Conservation (phyloP, 2,113 vertebrate genomes). For the Falcunculus frontatus region DNA sequence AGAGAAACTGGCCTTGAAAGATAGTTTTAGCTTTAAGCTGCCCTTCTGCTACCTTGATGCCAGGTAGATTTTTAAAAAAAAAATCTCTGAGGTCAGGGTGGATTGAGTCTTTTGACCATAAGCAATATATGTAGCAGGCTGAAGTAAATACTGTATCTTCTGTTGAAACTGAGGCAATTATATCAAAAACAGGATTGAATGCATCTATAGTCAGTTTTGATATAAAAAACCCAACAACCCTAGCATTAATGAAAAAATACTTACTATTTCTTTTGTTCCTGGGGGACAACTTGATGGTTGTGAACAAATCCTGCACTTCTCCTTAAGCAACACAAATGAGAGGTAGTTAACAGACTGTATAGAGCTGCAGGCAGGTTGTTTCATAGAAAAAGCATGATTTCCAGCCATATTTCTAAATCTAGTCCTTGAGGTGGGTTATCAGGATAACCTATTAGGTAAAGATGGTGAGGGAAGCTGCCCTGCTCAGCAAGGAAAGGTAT, state of each 20-base stretch:
- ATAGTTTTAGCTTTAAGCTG: not conserved
- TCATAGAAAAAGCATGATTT: not conserved
- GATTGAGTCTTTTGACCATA: not conserved
- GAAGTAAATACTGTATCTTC: not conserved
- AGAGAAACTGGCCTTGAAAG: not conserved
- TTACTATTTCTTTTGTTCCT: slow-evolving; percentile 69
- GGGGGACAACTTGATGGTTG: slow-evolving; percentile 66
- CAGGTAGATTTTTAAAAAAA: not conserved
- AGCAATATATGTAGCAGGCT: not conserved
- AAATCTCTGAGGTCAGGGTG: not conserved
- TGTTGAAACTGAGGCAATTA: not conserved
- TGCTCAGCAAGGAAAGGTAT: not conserved
- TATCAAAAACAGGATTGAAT: not conserved
- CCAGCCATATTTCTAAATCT: not conserved
- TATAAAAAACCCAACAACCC: not conserved
- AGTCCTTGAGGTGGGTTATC: not conserved
- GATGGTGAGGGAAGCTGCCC: not conserved
- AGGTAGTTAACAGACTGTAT: not conserved
- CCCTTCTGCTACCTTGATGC: not conserved
- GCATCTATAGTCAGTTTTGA: not conserved
- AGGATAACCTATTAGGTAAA: not conserved
- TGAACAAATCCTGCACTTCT: slow-evolving; percentile 66
- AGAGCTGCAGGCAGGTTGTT: not conserved
- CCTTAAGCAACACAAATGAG: slow-evolving; percentile 56
- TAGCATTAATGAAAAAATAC: slow-evolving; percentile 12